A percentile compares a stretch with the other conserved stretches of the same genome.
Conservation (phyloP, 2,113 vertebrate genomes). For the Spilogale gracilis region DNA sequence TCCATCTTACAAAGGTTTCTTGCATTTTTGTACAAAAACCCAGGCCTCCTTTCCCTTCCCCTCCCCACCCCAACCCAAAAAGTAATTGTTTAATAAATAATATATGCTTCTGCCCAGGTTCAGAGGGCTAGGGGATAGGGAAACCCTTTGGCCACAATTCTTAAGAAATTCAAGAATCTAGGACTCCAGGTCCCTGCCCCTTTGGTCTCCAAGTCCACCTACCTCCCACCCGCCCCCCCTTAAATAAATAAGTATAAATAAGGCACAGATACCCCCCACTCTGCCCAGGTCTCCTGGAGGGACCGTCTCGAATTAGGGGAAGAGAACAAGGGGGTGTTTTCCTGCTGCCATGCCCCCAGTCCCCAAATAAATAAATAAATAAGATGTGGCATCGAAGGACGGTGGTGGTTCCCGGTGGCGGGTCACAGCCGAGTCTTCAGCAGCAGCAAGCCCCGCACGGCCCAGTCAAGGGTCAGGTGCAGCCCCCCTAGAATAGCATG, state of each 20-base stretch:
- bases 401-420: background rate
- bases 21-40: conserved; percentile 48
- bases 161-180: background rate
- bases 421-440: conserved; percentile 79
- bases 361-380: conserved; percentile 85
- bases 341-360: background rate
- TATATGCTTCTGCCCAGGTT: conserved; percentile 17
- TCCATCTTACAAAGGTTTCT: conserved; percentile 28
- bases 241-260: conserved; percentile 86
- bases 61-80: conserved; percentile 20
- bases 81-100: conserved; percentile 79
- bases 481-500: conserved; percentile 75
- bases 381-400: conserved; percentile 58
- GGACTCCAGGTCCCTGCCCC: background rate
- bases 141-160: background rate
- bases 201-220: background rate
- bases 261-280: conserved; percentile 46
- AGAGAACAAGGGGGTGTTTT: background rate
- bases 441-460: conserved; percentile 75
- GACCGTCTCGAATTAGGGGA: background rate
- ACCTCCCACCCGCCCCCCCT: background rate
- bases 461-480: conserved; percentile 83
- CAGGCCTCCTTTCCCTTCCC: background rate
- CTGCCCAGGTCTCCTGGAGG: background rate
- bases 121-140: background rate